Evolutionary conservation across 2,888 invertebrate species (phyloP).

Genomic region (Andrena flavipes): DNA sequence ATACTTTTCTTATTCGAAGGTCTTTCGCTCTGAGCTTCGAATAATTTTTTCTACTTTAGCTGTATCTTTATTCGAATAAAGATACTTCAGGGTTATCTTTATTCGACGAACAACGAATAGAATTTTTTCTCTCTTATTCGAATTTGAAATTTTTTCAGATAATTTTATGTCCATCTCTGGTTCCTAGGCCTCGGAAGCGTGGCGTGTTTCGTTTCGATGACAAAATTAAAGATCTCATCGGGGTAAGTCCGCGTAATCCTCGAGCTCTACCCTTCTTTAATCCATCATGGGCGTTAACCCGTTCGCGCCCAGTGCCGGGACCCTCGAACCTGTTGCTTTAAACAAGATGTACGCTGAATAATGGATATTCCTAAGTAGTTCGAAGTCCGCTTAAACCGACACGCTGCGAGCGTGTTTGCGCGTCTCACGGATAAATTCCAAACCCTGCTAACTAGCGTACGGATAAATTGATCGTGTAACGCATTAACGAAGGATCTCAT

Average conservation of each 20-base stretch:
- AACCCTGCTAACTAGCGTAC: slow-evolving; percentile 64
- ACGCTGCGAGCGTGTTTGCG: slow-evolving; percentile 48
- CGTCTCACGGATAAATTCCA: slow-evolving; percentile 66
- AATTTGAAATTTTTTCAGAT: too few species aligned
- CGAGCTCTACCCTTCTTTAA: slow-evolving; percentile 76
- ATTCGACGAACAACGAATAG: too few species aligned
- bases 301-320: slow-evolving; percentile 67
- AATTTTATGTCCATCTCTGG: not conserved
- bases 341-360: slow-evolving; percentile 81
- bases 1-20: too few species aligned
- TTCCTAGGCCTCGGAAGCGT: not conserved
- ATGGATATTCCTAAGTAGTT: slow-evolving; percentile 79
- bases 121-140: too few species aligned
- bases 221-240: slow-evolving; percentile 60
- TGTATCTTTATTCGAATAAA: too few species aligned
- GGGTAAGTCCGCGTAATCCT: slow-evolving; percentile 75
- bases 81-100: too few species aligned
- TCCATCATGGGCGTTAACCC: slow-evolving; percentile 80
- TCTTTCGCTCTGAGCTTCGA: too few species aligned
- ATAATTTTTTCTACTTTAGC: too few species aligned
- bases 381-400: slow-evolving; percentile 72
- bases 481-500: slow-evolving; percentile 20
- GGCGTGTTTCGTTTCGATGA: slow-evolving; percentile 34
- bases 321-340: slow-evolving; percentile 81
- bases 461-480: slow-evolving; percentile 63